A percentile compares a stretch with the other conserved stretches of the same genome.
phyloP scores from a whole-genome alignment of 2,113 vertebrate species.

The Leucoraja erinaceus region DNA sequence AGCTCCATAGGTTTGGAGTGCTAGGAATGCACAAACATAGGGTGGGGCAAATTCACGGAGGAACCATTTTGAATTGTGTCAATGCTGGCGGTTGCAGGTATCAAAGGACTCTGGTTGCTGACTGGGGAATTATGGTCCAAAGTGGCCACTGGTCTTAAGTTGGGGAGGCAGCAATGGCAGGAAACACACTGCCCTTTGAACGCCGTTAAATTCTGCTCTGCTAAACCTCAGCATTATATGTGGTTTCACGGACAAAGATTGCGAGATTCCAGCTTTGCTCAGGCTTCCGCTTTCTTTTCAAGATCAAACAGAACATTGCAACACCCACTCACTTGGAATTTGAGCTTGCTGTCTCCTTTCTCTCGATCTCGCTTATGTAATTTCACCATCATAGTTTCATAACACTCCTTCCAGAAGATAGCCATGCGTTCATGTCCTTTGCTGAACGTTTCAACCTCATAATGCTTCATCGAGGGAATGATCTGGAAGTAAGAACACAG shows the following conservation, averaged over 20 bases:
- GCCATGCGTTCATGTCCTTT: constrained; percentile 80
- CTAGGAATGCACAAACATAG: background rate
- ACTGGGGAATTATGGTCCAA: background rate
- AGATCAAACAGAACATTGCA: background rate
- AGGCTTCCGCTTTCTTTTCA: background rate
- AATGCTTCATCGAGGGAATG: constrained; percentile 94
- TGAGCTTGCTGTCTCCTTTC: constrained; percentile 90
- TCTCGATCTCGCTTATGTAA: constrained; percentile 84
- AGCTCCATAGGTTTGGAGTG: background rate
- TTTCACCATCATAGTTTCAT: constrained; percentile 86
- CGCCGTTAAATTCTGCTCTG: background rate
- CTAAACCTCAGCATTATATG: background rate
- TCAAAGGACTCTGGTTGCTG: background rate
- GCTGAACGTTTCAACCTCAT: constrained; percentile 85
- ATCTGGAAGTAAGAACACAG: constrained; percentile 60
- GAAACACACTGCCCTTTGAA: background rate
- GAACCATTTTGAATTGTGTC: background rate
- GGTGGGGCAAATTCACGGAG: background rate
- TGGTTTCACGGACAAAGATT: background rate
- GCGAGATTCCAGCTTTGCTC: background rate
- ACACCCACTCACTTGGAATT: constrained; percentile 76
- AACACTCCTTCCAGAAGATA: constrained; percentile 89
- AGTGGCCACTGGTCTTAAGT: background rate
- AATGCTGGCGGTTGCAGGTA: background rate
- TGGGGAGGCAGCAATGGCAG: background rate